Evolutionary conservation across 2,888 invertebrate species (phyloP).

Genomic region (Pasiphila rectangulata): DNA sequence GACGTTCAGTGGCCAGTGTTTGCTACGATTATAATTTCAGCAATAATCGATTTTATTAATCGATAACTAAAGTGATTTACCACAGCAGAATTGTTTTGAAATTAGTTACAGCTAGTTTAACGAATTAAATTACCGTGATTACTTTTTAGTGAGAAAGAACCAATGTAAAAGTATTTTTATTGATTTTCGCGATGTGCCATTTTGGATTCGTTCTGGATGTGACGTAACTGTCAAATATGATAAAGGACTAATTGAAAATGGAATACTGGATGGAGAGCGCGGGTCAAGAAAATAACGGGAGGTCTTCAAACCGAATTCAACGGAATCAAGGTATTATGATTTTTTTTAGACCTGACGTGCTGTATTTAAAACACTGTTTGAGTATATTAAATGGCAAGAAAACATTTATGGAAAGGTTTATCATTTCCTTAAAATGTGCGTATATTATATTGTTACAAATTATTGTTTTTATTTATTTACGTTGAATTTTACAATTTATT

Average conservation of each 20-base stretch:
- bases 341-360: too few relatives aligned
- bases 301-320: slow-evolving; percentile 45
- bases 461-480: too few relatives aligned
- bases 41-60: slow-evolving; percentile 25
- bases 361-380: too few relatives aligned
- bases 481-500: too few relatives aligned
- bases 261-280: slow-evolving; percentile 76
- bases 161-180: not conserved
- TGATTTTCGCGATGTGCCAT: slow-evolving; percentile 43
- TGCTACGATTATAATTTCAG: slow-evolving; percentile 14
- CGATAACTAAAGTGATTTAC: slow-evolving; percentile 3
- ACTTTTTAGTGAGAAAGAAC: slow-evolving; percentile 1
- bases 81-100: not conserved
- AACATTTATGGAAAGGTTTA: too few relatives aligned
- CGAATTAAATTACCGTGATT: not conserved
- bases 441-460: too few relatives aligned
- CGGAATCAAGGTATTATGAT: slow-evolving; percentile 59
- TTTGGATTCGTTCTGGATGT: slow-evolving; percentile 45
- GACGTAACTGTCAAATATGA: slow-evolving; percentile 40
- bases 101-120: not conserved
- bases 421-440: too few relatives aligned
- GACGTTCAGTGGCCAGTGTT: slow-evolving; percentile 52
- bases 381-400: too few relatives aligned
- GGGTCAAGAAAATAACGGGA: slow-evolving; percentile 51
- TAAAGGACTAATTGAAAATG: slow-evolving; percentile 53